Evolutionary conservation across 35 echinoderm and acorn worm genomes (phyloP).

Genomic region (Diadema setosum): DNA sequence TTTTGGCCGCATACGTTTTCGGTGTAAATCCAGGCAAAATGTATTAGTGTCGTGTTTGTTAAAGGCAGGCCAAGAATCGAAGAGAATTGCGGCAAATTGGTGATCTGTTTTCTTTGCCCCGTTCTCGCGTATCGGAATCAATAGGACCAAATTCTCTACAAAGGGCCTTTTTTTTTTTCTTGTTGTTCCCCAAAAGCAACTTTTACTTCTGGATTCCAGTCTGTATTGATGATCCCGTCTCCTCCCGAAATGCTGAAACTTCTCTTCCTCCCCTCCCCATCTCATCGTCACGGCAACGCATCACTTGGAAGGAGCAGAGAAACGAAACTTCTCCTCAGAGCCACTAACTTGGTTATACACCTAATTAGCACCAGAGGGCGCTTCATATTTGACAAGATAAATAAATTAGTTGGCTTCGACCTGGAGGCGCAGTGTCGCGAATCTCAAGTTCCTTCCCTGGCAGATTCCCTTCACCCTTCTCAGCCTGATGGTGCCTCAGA

Average conservation of each 20-base stretch:
- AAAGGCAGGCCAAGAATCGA: background rate
- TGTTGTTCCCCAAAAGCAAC: too few relatives aligned
- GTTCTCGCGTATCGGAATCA: background rate
- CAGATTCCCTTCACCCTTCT: too few relatives aligned
- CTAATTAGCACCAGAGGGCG: constrained; percentile 12
- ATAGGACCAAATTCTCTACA: background rate
- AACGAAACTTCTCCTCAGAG: background rate
- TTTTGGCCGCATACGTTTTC: too few relatives aligned
- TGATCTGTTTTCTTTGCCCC: constrained; percentile 13
- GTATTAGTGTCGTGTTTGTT: too few relatives aligned
- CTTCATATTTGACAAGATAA: background rate
- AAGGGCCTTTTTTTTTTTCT: background rate
- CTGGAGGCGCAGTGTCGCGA: background rate
- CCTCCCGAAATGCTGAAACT: too few relatives aligned
- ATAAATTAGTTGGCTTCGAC: background rate
- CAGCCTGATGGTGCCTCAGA: too few relatives aligned
- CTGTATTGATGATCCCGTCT: too few relatives aligned
- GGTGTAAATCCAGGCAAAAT: too few relatives aligned
- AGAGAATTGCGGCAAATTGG: background rate
- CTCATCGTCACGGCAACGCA: background rate
- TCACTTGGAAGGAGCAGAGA: background rate
- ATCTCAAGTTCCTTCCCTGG: background rate
- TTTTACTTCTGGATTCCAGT: too few relatives aligned
- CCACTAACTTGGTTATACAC: background rate
- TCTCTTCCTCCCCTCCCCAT: background rate